These are phyloP conservation scores for Herminia tarsipennalis DNA, from an alignment of 2,888 invertebrate genomes.

Conservation along the genomic window DNA sequence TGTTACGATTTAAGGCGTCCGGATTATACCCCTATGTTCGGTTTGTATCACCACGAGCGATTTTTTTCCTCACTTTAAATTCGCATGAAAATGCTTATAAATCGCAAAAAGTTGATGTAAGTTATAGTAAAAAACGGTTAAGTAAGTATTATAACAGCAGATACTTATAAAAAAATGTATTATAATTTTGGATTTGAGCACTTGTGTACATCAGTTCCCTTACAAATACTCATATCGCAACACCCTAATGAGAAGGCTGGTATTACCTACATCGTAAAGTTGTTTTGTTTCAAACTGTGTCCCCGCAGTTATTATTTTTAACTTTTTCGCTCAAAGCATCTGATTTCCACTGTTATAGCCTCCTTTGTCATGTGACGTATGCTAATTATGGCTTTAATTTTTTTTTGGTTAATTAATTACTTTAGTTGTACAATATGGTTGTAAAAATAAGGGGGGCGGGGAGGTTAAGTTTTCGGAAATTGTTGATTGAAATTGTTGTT, in stretches of 20 bases:
- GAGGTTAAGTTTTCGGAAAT: no score
- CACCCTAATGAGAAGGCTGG: constrained; percentile 52
- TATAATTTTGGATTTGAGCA: constrained; percentile 6
- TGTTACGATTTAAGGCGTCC: no score
- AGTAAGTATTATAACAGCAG: neutral
- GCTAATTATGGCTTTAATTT: constrained; percentile 31
- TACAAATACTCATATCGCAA: constrained; percentile 38
- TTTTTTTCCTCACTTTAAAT: no score
- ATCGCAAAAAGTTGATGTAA: no score
- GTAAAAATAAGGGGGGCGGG: no score
- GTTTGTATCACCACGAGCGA: no score
- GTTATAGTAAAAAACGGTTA: neutral
- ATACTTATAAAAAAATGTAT: neutral
- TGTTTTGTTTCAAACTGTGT: constrained; percentile 47
- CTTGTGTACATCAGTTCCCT: constrained; percentile 20
- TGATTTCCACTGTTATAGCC: constrained; percentile 18
- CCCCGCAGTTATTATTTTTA: constrained; percentile 43
- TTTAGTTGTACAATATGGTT: no score
- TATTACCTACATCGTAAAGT: constrained; percentile 49
- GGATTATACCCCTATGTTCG: no score
- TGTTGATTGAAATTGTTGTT: no score
- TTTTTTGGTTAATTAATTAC: no score
- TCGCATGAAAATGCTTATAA: no score
- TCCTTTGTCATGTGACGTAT: constrained; percentile 24
- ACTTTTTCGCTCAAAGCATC: constrained; percentile 32